Evolutionary conservation across 1,140 invertebrate genomes (phyloP).

Genomic region (Coelopa frigida): DNA sequence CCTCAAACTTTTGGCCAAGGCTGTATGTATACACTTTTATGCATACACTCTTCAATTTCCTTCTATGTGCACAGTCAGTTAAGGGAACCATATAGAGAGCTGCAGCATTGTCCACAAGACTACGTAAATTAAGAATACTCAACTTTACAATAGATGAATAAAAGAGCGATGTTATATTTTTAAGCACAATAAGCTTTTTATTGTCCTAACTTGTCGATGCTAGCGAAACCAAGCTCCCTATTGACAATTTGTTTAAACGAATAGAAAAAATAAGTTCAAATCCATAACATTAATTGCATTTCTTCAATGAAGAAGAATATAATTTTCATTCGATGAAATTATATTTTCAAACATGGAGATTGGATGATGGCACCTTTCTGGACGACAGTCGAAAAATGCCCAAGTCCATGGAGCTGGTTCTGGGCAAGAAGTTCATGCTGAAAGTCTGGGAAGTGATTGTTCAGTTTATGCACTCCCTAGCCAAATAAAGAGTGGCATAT

Average conservation of each 20-base stretch:
- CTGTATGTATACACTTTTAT: no score
- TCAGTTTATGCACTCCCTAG: conserved; percentile 92
- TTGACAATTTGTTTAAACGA: no score
- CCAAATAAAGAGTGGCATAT: no score
- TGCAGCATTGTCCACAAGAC: conserved; percentile 2
- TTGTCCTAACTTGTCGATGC: conserved; percentile 10
- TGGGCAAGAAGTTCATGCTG: conserved; percentile 94
- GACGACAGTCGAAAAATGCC: conserved; percentile 80
- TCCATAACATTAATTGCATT: no score
- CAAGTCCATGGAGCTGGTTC: conserved; percentile 83
- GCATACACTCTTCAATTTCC: conserved; percentile 1
- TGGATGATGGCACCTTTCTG: conserved; percentile 62
- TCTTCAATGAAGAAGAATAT: no score
- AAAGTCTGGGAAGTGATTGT: conserved; percentile 92
- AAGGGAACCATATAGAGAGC: conserved; percentile 7
- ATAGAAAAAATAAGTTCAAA: no score
- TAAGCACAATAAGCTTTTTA: conserved; percentile 3
- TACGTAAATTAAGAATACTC: neutral
- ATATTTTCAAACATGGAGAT: conserved; percentile 78
- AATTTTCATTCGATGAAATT: no score
- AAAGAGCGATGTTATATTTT: conserved; percentile 4
- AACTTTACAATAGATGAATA: neutral
- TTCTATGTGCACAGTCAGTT: neutral
- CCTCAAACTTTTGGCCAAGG: no score
- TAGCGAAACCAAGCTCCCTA: no score